These are phyloP conservation scores for Pediacus dermestoides DNA, from an alignment of 2,888 invertebrate species.

Conservation along the genomic window DNA sequence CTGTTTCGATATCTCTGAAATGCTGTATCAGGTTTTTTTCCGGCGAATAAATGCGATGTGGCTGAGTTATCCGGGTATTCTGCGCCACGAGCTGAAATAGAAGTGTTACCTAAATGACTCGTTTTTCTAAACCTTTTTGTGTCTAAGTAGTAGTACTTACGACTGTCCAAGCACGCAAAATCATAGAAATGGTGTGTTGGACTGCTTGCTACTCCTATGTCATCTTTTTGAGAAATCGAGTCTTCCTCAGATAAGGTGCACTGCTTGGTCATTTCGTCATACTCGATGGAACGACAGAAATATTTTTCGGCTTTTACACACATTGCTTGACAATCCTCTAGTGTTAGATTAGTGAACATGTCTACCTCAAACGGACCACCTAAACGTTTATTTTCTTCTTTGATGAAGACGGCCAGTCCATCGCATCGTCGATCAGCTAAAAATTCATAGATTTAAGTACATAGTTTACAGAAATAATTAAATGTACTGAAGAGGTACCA, in stretches of 20 bases:
- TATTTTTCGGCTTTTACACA: conserved; percentile 84
- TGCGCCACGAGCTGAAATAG: conserved; percentile 74
- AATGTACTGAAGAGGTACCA: conserved; percentile 54
- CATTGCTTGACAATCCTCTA: conserved; percentile 85
- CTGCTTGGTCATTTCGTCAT: conserved; percentile 80
- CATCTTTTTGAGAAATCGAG: conserved; percentile 84
- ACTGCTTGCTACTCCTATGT: conserved; percentile 79
- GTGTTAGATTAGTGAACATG: conserved; percentile 78
- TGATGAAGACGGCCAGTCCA: conserved; percentile 81
- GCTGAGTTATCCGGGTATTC: conserved; percentile 86
- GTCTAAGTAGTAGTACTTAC: conserved; percentile 65
- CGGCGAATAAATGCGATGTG: conserved; percentile 79
- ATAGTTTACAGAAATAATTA: conserved; percentile 12
- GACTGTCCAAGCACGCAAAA: conserved; percentile 83
- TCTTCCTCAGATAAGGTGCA: conserved; percentile 91
- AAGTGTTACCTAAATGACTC: conserved; percentile 5
- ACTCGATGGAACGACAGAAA: conserved; percentile 86
- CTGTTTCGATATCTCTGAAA: conserved; percentile 85
- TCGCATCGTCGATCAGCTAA: conserved; percentile 82
- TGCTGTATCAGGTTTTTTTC: conserved; percentile 78
- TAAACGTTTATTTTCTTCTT: conserved; percentile 83
- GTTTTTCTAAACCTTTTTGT: conserved; percentile 1
- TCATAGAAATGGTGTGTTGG: conserved; percentile 86
- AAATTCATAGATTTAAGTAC: too few relatives aligned
- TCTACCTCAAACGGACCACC: conserved; percentile 88